A percentile compares a stretch with the other conserved stretches of the same genome.
phyloP scores from a whole-genome alignment of 1,140 invertebrate species.

The Zelostemma sp. region DNA sequence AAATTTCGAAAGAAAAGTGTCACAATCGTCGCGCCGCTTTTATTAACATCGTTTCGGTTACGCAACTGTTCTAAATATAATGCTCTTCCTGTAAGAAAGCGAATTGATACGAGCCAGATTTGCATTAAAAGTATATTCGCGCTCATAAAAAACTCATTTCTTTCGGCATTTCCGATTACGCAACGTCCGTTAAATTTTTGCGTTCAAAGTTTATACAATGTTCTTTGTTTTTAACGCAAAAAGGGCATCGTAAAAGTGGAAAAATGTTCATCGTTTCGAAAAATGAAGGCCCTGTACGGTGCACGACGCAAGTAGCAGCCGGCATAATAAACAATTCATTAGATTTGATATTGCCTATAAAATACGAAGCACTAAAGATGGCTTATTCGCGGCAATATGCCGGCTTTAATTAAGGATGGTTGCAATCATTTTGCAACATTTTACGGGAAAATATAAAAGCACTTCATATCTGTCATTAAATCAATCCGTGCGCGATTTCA shows the following conservation, averaged over 20 bases:
- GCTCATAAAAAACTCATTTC: no score
- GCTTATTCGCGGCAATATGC: slow-evolving; percentile 18
- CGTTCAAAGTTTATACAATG: no score
- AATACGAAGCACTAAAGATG: slow-evolving; percentile 25
- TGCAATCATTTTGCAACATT: slow-evolving; percentile 21
- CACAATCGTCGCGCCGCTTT: neutral
- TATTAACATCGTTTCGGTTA: neutral
- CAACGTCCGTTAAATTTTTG: no score
- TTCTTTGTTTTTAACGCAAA: no score
- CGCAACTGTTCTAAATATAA: neutral
- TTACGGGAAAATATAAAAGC: slow-evolving; percentile 27
- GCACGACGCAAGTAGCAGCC: slow-evolving; percentile 1
- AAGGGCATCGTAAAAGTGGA: no score
- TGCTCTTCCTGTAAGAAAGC: no score
- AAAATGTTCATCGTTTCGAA: no score
- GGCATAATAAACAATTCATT: slow-evolving; percentile 23
- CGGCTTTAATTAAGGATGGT: slow-evolving; percentile 35
- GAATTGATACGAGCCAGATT: no score
- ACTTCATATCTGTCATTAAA: slow-evolving; percentile 25
- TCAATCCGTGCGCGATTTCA: slow-evolving; percentile 16
- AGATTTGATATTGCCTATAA: slow-evolving; percentile 30
- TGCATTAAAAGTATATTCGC: no score
- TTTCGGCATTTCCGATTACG: no score
- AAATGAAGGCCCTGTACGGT: neutral
- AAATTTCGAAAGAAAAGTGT: slow-evolving; percentile 13